phyloP scores from a whole-genome alignment of 2,888 invertebrate genomes.

The Dryomyza anilis region DNA sequence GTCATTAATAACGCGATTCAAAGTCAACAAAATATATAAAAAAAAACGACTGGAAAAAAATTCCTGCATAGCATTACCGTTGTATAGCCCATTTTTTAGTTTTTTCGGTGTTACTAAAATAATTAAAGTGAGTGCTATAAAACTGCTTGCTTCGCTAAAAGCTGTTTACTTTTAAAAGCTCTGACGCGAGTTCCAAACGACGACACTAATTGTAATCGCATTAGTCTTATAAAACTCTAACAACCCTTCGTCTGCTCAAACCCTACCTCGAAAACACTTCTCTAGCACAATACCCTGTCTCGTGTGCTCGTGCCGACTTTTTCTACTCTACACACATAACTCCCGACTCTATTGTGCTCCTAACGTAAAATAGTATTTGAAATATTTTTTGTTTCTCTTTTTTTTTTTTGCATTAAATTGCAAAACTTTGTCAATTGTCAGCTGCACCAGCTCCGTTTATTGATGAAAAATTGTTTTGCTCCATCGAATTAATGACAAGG shows the following conservation, averaged over 20 bases:
- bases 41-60: not conserved
- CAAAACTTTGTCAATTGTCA: not conserved
- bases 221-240: not conserved
- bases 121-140: too few relatives aligned
- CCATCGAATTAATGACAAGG: slow-evolving; percentile 33
- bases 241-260: not conserved
- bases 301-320: not conserved
- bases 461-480: slow-evolving; percentile 36
- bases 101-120: too few relatives aligned
- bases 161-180: too few relatives aligned
- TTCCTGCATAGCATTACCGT: not conserved
- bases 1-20: slow-evolving; percentile 25
- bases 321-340: too few relatives aligned
- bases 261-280: too few relatives aligned
- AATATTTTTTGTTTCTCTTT: too few relatives aligned
- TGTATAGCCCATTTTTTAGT: too few relatives aligned
- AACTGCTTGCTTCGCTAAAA: not conserved
- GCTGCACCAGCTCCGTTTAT: slow-evolving; percentile 23
- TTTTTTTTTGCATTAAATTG: not conserved
- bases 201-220: slow-evolving; percentile 19
- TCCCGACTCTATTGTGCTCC: too few relatives aligned
- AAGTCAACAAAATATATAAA: not conserved
- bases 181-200: slow-evolving; percentile 5
- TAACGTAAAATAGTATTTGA: too few relatives aligned
- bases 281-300: not conserved